These are phyloP conservation scores for Ommatoiulus sabulosus DNA, from an alignment of 2,888 invertebrate species.

Conservation along the genomic window DNA sequence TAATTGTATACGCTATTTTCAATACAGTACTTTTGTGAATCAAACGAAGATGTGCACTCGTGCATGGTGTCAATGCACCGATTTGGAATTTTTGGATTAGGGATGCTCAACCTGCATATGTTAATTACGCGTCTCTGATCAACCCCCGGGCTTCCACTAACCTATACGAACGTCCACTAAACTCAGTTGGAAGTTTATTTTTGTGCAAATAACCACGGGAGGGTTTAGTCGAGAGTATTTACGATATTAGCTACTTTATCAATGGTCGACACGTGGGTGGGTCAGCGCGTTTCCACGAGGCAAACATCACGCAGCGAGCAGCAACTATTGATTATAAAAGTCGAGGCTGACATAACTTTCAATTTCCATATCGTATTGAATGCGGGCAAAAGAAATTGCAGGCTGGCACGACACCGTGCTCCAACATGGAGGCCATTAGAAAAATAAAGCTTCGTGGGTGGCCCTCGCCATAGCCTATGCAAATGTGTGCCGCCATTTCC, in stretches of 20 bases:
- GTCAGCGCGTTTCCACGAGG: not conserved
- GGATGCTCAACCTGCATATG: no score
- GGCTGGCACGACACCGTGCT: not conserved
- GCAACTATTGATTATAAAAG: not conserved
- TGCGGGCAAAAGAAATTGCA: not conserved
- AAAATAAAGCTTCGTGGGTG: conserved; percentile 38
- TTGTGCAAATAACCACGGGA: no score
- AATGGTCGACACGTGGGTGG: not conserved
- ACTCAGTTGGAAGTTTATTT: no score
- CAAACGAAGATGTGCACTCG: no score
- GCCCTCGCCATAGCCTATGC: conserved; percentile 17
- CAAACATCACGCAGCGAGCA: not conserved
- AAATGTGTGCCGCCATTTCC: conserved; percentile 7
- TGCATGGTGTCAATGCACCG: no score
- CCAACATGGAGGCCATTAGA: conserved; percentile 20
- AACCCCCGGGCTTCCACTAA: no score
- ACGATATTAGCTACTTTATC: not conserved
- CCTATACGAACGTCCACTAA: no score
- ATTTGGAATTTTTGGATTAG: no score
- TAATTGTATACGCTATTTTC: no score
- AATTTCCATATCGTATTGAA: not conserved
- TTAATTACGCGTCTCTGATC: no score
- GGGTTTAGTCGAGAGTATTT: not conserved
- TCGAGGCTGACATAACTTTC: conserved; percentile 14
- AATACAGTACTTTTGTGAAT: no score